Evolutionary conservation across 2,888 invertebrate genomes (phyloP).

Genomic region (Dryomyza anilis): DNA sequence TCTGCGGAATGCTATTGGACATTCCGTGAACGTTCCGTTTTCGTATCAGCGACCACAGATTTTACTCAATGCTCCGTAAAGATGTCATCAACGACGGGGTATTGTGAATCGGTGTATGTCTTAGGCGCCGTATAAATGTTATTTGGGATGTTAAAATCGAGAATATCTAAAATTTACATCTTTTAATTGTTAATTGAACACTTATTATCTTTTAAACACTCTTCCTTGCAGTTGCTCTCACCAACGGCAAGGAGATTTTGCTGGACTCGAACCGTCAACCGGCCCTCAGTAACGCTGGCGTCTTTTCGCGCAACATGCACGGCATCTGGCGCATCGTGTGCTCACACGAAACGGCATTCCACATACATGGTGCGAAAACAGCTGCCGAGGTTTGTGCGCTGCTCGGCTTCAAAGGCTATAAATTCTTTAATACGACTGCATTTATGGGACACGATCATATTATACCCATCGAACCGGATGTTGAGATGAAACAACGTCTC

Average conservation of each 20-base stretch:
- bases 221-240: conserved; percentile 66
- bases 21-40: too few relatives aligned
- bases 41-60: too few relatives aligned
- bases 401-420: conserved; percentile 67
- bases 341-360: conserved; percentile 57
- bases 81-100: too few relatives aligned
- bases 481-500: conserved; percentile 31
- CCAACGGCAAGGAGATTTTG: conserved; percentile 68
- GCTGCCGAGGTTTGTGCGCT: conserved; percentile 69
- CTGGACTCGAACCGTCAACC: conserved; percentile 70
- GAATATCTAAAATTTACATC: neutral
- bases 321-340: conserved; percentile 73
- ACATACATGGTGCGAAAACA: conserved; percentile 51
- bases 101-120: too few relatives aligned
- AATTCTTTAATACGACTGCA: conserved; percentile 48
- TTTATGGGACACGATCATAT: conserved; percentile 37
- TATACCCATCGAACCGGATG: conserved; percentile 48
- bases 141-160: neutral
- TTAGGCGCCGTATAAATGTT: too few relatives aligned
- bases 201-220: too few relatives aligned
- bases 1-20: too few relatives aligned
- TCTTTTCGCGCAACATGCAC: conserved; percentile 67
- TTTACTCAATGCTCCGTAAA: too few relatives aligned
- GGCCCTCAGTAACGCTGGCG: conserved; percentile 66
- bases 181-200: neutral